Evolutionary conservation across 2,797 vertebrate species (phyloP), one percentile per base, ranked within the genome.

Genomic region (Phoxinus dragarum): DNA sequence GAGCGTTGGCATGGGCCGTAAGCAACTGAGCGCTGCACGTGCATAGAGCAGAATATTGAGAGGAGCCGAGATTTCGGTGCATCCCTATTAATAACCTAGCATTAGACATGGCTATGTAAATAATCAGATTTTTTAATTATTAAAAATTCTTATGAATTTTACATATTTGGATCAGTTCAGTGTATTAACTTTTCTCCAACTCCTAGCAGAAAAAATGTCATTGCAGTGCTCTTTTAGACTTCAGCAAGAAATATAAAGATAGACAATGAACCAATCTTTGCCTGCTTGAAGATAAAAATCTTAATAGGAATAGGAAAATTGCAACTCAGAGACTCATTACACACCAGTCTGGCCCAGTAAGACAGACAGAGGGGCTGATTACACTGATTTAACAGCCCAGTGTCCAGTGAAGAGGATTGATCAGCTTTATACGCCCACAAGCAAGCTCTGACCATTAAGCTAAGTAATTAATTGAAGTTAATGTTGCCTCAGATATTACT

Each of bases 391-490:
- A 80, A 83, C 89, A 77, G 86, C 9, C 79, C 44, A 77, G 81
- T 86, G 87, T 92, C 90, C 88, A 90, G 89, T 87, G 82, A 23
- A 85, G 82, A 90, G 90, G 91, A 94, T 89, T 91, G 94, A 95
- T 93, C 93, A 90, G 68, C 80, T 61, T 49, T 21, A 38, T 10
- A 75, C 49, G 31, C 90, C 89, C 89, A 90, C 86, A 87, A 89
- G 93, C 87, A 91, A 91, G 81, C 42, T 91, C 89, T 93, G 93
- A 94, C 91, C 92, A 94, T 94, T 94, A 92, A 91, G 90, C 56
- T 9, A 88, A 89, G 91, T 94, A 94, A 95, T 95, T 95, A 94
- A 94, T 92, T 93, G 90, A 86, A 91, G 90, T 92, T 95, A 95
- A 94, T 94, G 92, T 92, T 94, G 93, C 93, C 85, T 89, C 88